Percentiles rank a stretch among this genome's conserved stretches.
Evolutionary conservation across 1,140 invertebrate genomes (phyloP).

Genomic region (Augochlora pura): DNA sequence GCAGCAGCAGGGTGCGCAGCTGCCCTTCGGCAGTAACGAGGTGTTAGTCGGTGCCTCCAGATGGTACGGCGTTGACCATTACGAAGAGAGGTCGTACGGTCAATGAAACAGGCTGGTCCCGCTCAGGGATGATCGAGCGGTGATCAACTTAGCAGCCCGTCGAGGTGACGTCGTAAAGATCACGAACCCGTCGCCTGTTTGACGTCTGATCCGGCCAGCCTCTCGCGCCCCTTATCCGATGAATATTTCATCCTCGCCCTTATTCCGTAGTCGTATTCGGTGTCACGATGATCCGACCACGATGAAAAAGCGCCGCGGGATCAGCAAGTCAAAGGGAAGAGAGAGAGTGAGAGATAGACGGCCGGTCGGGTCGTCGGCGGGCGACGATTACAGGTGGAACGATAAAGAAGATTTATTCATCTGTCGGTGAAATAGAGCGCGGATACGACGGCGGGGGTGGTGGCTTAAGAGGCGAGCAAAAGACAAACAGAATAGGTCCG

Average conservation of each 20-base stretch:
- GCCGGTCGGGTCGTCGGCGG: too few species aligned
- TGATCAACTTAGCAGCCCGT: not conserved
- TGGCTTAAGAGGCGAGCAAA: not conserved
- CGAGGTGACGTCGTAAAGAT: not conserved
- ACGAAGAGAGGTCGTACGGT: too few species aligned
- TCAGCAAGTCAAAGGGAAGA: not conserved
- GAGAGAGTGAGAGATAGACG: too few species aligned
- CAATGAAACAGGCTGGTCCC: too few species aligned
- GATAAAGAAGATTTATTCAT: conserved; percentile 5
- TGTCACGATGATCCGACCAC: not conserved
- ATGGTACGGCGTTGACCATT: too few species aligned
- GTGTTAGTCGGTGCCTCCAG: too few species aligned
- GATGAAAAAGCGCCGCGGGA: not conserved
- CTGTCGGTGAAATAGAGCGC: not conserved
- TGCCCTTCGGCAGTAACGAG: too few species aligned
- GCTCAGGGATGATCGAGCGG: too few species aligned
- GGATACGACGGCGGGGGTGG: not conserved
- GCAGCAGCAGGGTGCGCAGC: too few species aligned
- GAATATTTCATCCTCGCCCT: not conserved
- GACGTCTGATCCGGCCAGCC: not conserved
- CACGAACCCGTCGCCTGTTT: not conserved
- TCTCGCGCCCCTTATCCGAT: not conserved
- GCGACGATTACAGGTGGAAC: not conserved
- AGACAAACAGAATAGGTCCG: not conserved
- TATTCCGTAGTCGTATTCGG: not conserved